phyloP scores from a whole-genome alignment of 2,113 vertebrate species.

The Hypanus sabinus region DNA sequence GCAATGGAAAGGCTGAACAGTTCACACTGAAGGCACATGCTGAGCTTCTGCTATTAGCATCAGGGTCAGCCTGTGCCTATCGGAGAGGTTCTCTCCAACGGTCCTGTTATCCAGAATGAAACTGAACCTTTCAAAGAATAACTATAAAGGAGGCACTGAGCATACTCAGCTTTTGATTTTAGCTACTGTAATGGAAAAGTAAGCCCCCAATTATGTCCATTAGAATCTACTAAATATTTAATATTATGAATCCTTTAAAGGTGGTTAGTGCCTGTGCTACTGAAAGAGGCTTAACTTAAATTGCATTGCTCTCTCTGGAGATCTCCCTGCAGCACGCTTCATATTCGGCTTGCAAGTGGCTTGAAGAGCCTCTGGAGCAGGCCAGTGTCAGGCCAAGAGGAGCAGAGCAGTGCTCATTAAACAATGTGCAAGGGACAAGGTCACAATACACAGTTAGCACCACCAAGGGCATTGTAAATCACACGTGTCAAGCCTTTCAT shows the following conservation, averaged over 20 bases:
- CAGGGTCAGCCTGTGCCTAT: background rate
- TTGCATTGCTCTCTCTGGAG: background rate
- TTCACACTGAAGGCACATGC: background rate
- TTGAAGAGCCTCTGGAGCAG: background rate
- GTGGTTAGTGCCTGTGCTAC: background rate
- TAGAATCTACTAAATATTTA: constrained; percentile 15
- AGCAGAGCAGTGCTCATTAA: background rate
- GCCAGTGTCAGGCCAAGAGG: background rate
- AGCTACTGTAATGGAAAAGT: background rate
- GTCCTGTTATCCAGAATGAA: background rate
- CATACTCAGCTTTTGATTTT: background rate
- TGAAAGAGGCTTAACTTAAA: background rate
- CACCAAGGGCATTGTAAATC: background rate
- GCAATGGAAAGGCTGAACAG: background rate
- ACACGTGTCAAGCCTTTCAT: background rate
- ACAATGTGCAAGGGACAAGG: background rate
- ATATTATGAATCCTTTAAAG: background rate
- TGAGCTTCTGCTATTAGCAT: background rate
- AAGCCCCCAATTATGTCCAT: constrained; percentile 20
- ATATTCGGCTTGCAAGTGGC: background rate
- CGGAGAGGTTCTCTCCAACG: background rate
- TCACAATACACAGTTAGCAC: background rate
- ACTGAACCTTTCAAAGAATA: background rate
- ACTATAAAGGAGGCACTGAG: background rate
- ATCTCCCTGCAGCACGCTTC: background rate